These are phyloP conservation scores for Heliocidaris erythrogramma DNA, from an alignment of 35 echinoderm and acorn worm species.

Conservation along the genomic window DNA sequence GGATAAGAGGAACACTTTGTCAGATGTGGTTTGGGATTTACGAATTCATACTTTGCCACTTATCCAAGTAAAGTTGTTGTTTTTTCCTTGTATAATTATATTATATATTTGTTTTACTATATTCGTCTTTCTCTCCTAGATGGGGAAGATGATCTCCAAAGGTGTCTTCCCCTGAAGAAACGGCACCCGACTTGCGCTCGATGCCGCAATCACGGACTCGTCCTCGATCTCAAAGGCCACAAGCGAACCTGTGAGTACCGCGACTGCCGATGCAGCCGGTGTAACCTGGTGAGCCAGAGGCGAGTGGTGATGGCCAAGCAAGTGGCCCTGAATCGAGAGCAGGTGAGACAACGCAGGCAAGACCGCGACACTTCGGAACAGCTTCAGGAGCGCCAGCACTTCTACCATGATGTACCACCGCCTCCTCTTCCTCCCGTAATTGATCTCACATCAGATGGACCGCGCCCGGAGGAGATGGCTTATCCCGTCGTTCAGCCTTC, in stretches of 20 bases:
- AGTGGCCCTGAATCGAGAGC: constrained; percentile 29
- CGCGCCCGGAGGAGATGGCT: not conserved
- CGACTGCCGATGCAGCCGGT: not conserved
- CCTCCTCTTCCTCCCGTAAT: not conserved
- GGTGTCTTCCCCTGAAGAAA: constrained; percentile 17
- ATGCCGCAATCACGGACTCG: constrained; percentile 35
- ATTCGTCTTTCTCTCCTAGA: not conserved
- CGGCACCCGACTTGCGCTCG: constrained; percentile 17
- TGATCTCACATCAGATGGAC: not conserved
- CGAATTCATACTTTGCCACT: too few relatives aligned
- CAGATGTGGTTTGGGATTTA: too few relatives aligned
- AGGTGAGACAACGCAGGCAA: not conserved
- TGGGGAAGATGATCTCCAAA: not conserved
- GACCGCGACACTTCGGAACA: not conserved
- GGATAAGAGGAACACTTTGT: too few relatives aligned
- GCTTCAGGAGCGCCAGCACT: not conserved
- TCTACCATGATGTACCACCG: not conserved
- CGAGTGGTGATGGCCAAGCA: constrained; percentile 34
- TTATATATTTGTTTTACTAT: not conserved
- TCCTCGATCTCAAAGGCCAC: constrained; percentile 34
- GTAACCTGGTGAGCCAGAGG: not conserved
- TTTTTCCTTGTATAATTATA: not conserved
- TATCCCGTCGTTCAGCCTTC: not conserved
- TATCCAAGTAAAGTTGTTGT: too few relatives aligned
- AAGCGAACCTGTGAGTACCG: constrained; percentile 20